These are phyloP conservation scores for Tamandua tetradactyla DNA, from an alignment of 2,797 vertebrate species.

Conservation along the genomic window DNA sequence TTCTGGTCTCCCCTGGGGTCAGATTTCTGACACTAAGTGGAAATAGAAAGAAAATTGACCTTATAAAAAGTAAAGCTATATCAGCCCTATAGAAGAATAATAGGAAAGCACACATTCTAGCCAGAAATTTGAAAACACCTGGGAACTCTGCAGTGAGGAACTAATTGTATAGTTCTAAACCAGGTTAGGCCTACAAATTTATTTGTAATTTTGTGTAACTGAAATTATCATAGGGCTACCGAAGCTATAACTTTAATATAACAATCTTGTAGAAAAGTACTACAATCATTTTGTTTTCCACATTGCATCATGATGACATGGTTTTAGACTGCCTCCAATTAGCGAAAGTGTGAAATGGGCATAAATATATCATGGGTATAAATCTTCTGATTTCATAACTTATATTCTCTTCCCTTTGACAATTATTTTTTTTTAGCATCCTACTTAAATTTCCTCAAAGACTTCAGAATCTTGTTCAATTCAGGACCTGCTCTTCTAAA, in stretches of 20 bases:
- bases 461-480: not conserved
- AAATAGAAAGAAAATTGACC: not conserved
- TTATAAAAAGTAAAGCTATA: not conserved
- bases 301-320: not conserved
- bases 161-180: not conserved
- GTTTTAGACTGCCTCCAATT: not conserved
- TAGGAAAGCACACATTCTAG: not conserved
- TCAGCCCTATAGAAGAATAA: not conserved
- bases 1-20: not conserved
- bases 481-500: not conserved
- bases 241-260: too few species aligned
- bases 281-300: not conserved
- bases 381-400: not conserved
- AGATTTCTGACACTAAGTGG: constrained; percentile 14
- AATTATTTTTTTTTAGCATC: not conserved
- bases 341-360: constrained; percentile 3
- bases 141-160: not conserved
- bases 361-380: not conserved
- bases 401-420: not conserved
- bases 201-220: not conserved
- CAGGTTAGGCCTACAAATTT: not conserved
- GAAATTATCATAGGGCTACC: not conserved
- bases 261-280: constrained; percentile 5
- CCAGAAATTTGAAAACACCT: constrained; percentile 50
- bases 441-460: not conserved